Conservation (phyloP, 2,888 invertebrate genomes). For the Erannis defoliaria region DNA sequence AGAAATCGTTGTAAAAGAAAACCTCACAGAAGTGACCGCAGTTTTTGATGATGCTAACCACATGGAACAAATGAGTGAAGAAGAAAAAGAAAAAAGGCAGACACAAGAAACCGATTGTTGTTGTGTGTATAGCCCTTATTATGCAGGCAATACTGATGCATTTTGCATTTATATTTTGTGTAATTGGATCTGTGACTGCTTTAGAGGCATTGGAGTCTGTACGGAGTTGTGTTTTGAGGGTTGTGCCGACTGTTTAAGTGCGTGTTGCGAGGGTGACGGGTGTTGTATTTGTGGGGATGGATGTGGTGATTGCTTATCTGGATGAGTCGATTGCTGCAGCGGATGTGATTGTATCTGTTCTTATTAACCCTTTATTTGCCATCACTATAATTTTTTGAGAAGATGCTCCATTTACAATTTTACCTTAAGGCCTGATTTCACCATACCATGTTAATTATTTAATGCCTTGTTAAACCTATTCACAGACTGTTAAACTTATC, state of each 20-base stretch:
- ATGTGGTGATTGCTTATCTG: slow-evolving; percentile 9
- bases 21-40: slow-evolving; percentile 21
- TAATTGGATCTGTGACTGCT: slow-evolving; percentile 47
- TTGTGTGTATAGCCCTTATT: slow-evolving; percentile 38
- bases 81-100: slow-evolving; percentile 31
- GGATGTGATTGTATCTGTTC: slow-evolving; percentile 24
- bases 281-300: slow-evolving; percentile 27
- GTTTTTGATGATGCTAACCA: slow-evolving; percentile 18
- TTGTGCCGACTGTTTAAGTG: slow-evolving; percentile 49
- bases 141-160: slow-evolving; percentile 39
- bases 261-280: slow-evolving; percentile 49
- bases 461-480: too few relatives aligned
- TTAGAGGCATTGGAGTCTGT: slow-evolving; percentile 46
- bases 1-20: neutral
- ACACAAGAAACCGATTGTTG: slow-evolving; percentile 44
- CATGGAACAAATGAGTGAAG: slow-evolving; percentile 11
- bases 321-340: slow-evolving; percentile 35
- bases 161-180: slow-evolving; percentile 45
- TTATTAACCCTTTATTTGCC: too few relatives aligned
- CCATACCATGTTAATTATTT: too few relatives aligned
- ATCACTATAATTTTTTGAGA: too few relatives aligned
- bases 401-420: too few relatives aligned
- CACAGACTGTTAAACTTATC: too few relatives aligned
- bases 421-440: too few relatives aligned
- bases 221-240: slow-evolving; percentile 51